Conservation (phyloP, 2,797 vertebrate species). For the Sebastes melanostomus region DNA sequence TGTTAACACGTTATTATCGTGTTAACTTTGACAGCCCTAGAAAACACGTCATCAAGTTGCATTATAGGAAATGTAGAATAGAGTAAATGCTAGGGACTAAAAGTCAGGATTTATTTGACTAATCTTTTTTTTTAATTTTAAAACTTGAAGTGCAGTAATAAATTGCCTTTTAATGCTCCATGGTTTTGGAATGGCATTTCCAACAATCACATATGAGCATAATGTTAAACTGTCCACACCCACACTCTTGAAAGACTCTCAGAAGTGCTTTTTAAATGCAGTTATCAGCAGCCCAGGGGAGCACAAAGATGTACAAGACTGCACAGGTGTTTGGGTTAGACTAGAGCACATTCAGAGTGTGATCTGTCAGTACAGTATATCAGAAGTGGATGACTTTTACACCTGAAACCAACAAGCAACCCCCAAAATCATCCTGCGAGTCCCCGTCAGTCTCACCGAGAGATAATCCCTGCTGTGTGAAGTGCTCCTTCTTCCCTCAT, state of each 20-base stretch:
- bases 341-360: conserved; percentile 20
- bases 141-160: not conserved
- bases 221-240: not conserved
- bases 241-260: conserved; percentile 14
- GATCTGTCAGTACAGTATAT: conserved; percentile 33
- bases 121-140: not conserved
- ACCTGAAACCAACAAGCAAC: conserved; percentile 40
- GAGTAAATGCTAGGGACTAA: not conserved
- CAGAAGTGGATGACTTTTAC: conserved; percentile 22
- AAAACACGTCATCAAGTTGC: not conserved
- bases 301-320: conserved; percentile 10
- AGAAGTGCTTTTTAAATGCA: conserved; percentile 28
- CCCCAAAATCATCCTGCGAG: conserved; percentile 13
- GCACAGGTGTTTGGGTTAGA: conserved; percentile 16
- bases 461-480: conserved; percentile 32
- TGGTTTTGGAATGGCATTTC: not conserved
- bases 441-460: conserved; percentile 10
- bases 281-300: conserved; percentile 30
- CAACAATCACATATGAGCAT: not conserved
- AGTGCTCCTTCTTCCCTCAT: conserved; percentile 11
- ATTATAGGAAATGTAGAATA: not conserved
- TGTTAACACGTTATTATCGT: too few species aligned
- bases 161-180: not conserved
- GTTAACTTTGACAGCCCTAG: too few species aligned
- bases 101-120: not conserved